phyloP scores from a whole-genome alignment of 1,140 invertebrate genomes.

The Hypsibius dujardini region DNA sequence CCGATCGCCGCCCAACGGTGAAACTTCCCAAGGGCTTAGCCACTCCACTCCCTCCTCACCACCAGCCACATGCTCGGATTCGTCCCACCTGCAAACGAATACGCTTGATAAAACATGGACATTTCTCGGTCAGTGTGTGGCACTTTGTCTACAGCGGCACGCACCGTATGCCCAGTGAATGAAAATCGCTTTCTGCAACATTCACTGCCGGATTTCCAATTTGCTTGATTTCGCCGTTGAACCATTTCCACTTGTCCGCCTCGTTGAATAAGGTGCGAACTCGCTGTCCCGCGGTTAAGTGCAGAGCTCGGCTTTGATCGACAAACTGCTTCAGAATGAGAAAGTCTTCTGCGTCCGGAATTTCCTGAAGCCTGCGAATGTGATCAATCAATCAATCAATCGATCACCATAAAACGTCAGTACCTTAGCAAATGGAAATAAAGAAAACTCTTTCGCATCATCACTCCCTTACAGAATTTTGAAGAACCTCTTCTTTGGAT shows the following conservation, averaged over 20 bases:
- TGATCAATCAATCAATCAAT: slow-evolving; percentile 62
- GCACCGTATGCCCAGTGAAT: too few species aligned
- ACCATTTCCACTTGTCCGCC: slow-evolving; percentile 16
- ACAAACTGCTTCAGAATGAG: slow-evolving; percentile 75
- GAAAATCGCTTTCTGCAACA: too few species aligned
- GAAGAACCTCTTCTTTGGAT: slow-evolving; percentile 55
- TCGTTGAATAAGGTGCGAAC: slow-evolving; percentile 34
- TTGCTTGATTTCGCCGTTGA: too few species aligned
- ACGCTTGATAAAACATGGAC: too few species aligned
- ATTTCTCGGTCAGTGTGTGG: too few species aligned
- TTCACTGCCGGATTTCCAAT: too few species aligned
- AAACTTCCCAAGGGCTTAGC: too few species aligned
- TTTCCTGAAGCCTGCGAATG: slow-evolving; percentile 77
- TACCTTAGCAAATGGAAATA: slow-evolving; percentile 41
- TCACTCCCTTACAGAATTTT: slow-evolving; percentile 82
- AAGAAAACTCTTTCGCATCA: slow-evolving; percentile 34
- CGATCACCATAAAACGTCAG: slow-evolving; percentile 76
- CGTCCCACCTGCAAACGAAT: too few species aligned
- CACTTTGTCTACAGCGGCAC: too few species aligned
- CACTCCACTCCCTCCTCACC: too few species aligned
- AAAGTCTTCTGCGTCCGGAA: slow-evolving; percentile 89
- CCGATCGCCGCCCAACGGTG: too few species aligned
- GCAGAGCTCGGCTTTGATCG: slow-evolving; percentile 53
- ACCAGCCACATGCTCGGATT: too few species aligned
- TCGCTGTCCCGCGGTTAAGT: slow-evolving; percentile 45